These are phyloP conservation scores for Chymomyza amoena DNA, from an alignment of 2,888 invertebrate species.

Conservation along the genomic window DNA sequence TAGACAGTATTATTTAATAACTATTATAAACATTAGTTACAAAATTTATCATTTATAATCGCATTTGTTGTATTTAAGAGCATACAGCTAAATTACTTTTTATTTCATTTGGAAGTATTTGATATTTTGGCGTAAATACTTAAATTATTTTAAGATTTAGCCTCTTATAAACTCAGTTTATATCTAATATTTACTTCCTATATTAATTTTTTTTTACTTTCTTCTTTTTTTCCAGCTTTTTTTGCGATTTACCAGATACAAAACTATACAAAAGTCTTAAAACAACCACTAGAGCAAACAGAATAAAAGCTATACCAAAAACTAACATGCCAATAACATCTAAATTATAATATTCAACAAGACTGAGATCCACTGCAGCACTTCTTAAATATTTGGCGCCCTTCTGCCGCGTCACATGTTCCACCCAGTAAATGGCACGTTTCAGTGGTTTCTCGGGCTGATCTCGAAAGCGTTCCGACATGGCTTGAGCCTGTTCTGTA, in stretches of 20 bases:
- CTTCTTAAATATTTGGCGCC: constrained; percentile 75
- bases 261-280: neutral
- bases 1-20: no score
- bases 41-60: no score
- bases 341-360: constrained; percentile 74
- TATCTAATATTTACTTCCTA: no score
- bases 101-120: no score
- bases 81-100: no score
- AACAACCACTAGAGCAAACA: neutral
- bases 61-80: no score
- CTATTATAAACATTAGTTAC: no score
- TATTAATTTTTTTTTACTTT: neutral
- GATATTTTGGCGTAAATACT: no score
- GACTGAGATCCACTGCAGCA: constrained; percentile 71
- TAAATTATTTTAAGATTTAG: no score
- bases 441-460: constrained; percentile 70
- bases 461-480: constrained; percentile 72
- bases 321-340: constrained; percentile 42
- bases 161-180: no score
- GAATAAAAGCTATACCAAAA: neutral
- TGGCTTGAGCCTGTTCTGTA: constrained; percentile 33
- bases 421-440: constrained; percentile 70
- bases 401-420: constrained; percentile 70
- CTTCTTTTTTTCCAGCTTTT: neutral
- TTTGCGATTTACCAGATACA: neutral